A percentile compares a stretch with the other conserved stretches of the same genome.
Evolutionary conservation across 2,888 invertebrate genomes (phyloP).

Genomic region (Scaptodrosophila latifasciaeformis): DNA sequence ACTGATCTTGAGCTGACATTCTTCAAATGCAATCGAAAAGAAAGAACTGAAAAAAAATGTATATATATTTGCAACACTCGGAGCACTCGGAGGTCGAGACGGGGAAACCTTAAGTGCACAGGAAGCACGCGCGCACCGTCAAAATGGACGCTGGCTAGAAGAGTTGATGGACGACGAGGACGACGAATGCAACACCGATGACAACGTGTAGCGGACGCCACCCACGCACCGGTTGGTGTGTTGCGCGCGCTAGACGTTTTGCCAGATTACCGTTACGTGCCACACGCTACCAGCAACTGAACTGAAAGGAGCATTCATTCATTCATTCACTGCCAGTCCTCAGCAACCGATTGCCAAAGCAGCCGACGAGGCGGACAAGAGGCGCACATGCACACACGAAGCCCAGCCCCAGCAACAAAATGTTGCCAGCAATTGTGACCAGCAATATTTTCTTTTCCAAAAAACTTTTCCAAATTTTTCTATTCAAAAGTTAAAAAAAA

Average conservation of each 20-base stretch:
- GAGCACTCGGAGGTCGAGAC: neutral
- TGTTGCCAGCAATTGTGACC: neutral
- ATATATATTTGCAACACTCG: neutral
- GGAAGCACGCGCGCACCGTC: too few species aligned
- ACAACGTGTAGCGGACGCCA: neutral
- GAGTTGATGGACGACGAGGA: too few species aligned
- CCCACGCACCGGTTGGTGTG: conserved; percentile 1
- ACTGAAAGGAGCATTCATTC: too few species aligned
- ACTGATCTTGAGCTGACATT: conserved; percentile 12
- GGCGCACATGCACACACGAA: neutral
- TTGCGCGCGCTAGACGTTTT: neutral
- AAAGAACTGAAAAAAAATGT: neutral
- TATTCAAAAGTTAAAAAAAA: too few species aligned
- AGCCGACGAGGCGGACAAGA: conserved; percentile 20
- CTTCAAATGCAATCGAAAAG: neutral
- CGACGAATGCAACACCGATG: neutral
- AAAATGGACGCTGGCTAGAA: too few species aligned
- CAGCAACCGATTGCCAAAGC: neutral
- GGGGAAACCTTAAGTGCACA: neutral
- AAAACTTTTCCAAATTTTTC: too few species aligned
- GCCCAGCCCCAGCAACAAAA: conserved; percentile 21
- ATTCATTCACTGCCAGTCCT: too few species aligned
- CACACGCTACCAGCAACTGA: conserved; percentile 41
- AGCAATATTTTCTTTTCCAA: neutral
- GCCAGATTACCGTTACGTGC: conserved; percentile 36